Conservation (phyloP, 2,888 invertebrate species). For the Campoplex capitator region DNA sequence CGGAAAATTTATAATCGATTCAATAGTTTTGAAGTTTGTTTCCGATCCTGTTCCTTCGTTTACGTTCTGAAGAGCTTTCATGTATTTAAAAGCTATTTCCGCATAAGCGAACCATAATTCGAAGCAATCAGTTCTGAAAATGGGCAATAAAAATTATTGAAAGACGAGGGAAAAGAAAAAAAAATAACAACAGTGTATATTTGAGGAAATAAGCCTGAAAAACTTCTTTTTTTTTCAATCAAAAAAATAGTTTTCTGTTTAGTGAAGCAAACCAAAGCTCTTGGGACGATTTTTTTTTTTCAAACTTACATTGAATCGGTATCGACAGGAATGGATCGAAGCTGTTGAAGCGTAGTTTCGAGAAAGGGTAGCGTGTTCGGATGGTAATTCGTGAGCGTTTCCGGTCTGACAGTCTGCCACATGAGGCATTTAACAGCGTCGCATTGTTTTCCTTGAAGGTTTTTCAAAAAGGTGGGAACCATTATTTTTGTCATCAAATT, state of each 20-base stretch:
- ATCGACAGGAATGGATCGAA: slow-evolving; percentile 42
- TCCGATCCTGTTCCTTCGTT: slow-evolving; percentile 77
- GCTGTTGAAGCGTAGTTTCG: slow-evolving; percentile 54
- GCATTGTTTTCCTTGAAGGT: slow-evolving; percentile 72
- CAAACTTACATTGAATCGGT: slow-evolving; percentile 33
- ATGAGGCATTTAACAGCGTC: slow-evolving; percentile 76
- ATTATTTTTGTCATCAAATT: slow-evolving; percentile 75
- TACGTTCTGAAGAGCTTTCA: slow-evolving; percentile 76
- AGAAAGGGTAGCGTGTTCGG: slow-evolving; percentile 75
- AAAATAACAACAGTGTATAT: too few relatives aligned
- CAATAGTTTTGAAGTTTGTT: slow-evolving; percentile 78
- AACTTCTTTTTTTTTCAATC: too few relatives aligned
- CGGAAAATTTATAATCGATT: slow-evolving; percentile 79
- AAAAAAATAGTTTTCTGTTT: too few relatives aligned
- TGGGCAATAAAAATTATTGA: neutral
- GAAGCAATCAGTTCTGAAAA: slow-evolving; percentile 69
- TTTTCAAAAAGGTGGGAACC: slow-evolving; percentile 70
- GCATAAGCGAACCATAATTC: slow-evolving; percentile 80
- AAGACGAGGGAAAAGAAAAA: too few relatives aligned
- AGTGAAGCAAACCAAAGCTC: too few relatives aligned
- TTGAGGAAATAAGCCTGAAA: too few relatives aligned
- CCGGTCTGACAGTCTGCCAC: slow-evolving; percentile 75
- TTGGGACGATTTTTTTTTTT: neutral
- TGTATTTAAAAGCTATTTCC: slow-evolving; percentile 75
- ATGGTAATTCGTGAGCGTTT: slow-evolving; percentile 71